phyloP scores from a whole-genome alignment of 2,797 vertebrate genomes.

The Pelobates cultripes region DNA sequence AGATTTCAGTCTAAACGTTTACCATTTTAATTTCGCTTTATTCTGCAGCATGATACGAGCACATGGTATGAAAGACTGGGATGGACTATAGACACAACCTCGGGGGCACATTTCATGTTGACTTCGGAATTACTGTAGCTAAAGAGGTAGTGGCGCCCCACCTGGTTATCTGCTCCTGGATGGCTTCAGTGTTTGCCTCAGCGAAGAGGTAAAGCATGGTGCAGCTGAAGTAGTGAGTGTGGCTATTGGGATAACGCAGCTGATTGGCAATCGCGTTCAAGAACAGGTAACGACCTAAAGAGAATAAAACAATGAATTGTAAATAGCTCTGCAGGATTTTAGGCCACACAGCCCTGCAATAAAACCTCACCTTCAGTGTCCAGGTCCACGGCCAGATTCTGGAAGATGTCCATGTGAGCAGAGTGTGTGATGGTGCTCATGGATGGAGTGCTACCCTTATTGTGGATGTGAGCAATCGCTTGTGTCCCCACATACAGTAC shows the following conservation, averaged over 20 bases:
- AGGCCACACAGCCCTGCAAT: not conserved
- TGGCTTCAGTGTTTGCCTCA: conserved; percentile 97
- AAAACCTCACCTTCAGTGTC: conserved; percentile 90
- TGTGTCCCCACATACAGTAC: conserved; percentile 98
- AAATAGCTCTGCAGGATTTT: not conserved
- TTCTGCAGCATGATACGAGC: no score
- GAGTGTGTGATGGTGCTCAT: conserved; percentile 99
- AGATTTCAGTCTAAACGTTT: no score
- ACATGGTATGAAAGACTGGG: no score
- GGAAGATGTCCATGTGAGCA: conserved; percentile 99
- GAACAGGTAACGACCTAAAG: conserved; percentile 94
- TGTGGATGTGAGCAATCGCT: conserved; percentile 98
- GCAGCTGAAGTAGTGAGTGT: conserved; percentile 99
- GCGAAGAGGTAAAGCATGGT: conserved; percentile 99
- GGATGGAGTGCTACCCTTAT: conserved; percentile 98
- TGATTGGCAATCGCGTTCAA: conserved; percentile 98
- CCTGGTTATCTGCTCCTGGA: conserved; percentile 99
- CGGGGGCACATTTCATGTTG: no score
- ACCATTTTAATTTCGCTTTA: no score
- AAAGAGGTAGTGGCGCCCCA: conserved; percentile 56
- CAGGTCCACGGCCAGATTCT: conserved; percentile 96
- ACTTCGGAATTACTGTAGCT: no score
- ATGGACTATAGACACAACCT: no score
- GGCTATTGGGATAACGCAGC: conserved; percentile 97
- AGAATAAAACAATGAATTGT: not conserved